Percentiles rank a stretch among this genome's conserved stretches.
These are phyloP conservation scores for Spheniscus mendiculus DNA, from an alignment of 2,113 vertebrate species.

Conservation along the genomic window DNA sequence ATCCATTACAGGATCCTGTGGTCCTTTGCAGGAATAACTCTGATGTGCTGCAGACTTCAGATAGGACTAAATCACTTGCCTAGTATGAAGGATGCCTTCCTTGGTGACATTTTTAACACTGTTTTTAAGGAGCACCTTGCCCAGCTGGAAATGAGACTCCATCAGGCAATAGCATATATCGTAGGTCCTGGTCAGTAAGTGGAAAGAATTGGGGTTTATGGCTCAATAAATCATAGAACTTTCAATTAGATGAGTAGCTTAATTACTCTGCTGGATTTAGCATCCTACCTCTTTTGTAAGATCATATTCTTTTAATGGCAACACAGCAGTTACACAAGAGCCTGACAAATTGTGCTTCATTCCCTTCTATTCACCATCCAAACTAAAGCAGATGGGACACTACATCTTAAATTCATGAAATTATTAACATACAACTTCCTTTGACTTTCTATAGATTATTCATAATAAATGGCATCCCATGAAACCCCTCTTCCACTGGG, in stretches of 20 bases:
- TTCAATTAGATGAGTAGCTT: conserved; percentile 68
- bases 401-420: not conserved
- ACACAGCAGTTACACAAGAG: not conserved
- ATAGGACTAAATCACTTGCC: conserved; percentile 15
- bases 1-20: not conserved
- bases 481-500: not conserved
- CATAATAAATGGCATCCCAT: not conserved
- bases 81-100: conserved; percentile 57
- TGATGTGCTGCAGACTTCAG: not conserved
- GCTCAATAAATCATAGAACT: conserved; percentile 63
- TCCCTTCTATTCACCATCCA: not conserved
- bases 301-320: conserved; percentile 58
- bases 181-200: conserved; percentile 68
- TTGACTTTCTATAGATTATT: conserved; percentile 11
- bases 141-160: conserved; percentile 68
- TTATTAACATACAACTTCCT: not conserved
- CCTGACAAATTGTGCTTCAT: conserved; percentile 33
- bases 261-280: conserved; percentile 63
- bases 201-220: conserved; percentile 70
- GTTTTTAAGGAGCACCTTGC: conserved; percentile 61
- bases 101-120: conserved; percentile 52
- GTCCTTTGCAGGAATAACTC: not conserved
- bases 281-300: conserved; percentile 60
- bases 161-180: conserved; percentile 56
- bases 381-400: conserved; percentile 32